Conservation (phyloP, 2,113 vertebrate species). For the Oreochromis spilurus region DNA sequence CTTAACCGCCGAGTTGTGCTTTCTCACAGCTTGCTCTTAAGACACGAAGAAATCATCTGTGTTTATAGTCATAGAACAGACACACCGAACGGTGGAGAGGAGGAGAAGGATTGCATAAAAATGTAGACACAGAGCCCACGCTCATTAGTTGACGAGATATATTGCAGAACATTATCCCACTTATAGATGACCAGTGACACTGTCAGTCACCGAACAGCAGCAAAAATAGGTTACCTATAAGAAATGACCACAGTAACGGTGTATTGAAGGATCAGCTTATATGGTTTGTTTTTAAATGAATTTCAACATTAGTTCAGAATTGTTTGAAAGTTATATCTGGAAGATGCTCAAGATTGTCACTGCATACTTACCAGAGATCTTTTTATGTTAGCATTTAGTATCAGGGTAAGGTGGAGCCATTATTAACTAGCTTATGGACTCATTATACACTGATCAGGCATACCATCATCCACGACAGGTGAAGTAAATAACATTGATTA, state of each 20-base stretch:
- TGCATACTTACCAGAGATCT: neutral
- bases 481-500: neutral
- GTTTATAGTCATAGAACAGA: neutral
- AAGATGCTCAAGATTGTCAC: neutral
- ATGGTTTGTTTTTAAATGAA: neutral
- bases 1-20: neutral
- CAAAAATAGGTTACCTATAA: neutral
- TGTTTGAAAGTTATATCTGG: neutral
- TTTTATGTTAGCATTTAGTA: rapidly evolving
- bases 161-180: neutral
- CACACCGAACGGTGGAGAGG: neutral
- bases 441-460: neutral
- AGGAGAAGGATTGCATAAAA: neutral
- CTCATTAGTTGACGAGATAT: neutral
- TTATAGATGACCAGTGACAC: neutral
- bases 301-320: neutral
- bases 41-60: neutral
- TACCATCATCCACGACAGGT: neutral
- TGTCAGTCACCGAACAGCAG: neutral
- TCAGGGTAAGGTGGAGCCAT: neutral
- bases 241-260: rapidly evolving
- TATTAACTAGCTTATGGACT: neutral
- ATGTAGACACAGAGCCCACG: neutral
- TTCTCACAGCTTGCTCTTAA: neutral
- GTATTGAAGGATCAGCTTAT: neutral